Conservation (phyloP, 64 coral and sea anemone genomes). For the Exaiptasia diaphana region DNA sequence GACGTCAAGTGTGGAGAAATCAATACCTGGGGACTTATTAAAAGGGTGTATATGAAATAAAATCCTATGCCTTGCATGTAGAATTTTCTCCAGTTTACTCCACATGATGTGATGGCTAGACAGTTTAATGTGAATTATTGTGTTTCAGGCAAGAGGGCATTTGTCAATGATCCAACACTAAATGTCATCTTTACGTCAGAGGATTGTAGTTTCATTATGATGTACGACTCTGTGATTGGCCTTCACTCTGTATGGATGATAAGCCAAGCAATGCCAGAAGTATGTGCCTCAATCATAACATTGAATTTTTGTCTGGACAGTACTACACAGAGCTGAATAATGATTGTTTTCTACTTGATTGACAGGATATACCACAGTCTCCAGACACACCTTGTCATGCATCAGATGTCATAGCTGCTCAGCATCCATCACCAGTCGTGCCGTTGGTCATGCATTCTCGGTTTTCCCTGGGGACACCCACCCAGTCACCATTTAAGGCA, state of each 20-base stretch:
- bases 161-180: conserved; percentile 75
- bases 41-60: too few relatives aligned
- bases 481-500: conserved; percentile 51
- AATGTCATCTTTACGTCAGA: conserved; percentile 66
- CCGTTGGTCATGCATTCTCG: conserved; percentile 60
- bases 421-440: conserved; percentile 70
- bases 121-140: neutral
- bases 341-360: neutral
- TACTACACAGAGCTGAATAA: neutral
- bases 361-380: conserved; percentile 71
- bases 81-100: too few relatives aligned
- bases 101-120: too few relatives aligned
- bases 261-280: conserved; percentile 73
- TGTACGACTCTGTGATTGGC: conserved; percentile 81
- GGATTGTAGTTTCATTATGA: conserved; percentile 66
- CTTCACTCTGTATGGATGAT: conserved; percentile 77
- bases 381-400: conserved; percentile 38
- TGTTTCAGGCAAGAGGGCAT: conserved; percentile 72
- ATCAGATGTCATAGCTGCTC: conserved; percentile 31
- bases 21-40: too few relatives aligned
- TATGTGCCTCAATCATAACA: neutral
- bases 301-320: neutral
- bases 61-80: too few relatives aligned
- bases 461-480: conserved; percentile 64
- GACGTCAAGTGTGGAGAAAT: too few relatives aligned